These are phyloP conservation scores for Trachelus stipa DNA, from an alignment of 2,888 invertebrate genomes.

Conservation along the genomic window DNA sequence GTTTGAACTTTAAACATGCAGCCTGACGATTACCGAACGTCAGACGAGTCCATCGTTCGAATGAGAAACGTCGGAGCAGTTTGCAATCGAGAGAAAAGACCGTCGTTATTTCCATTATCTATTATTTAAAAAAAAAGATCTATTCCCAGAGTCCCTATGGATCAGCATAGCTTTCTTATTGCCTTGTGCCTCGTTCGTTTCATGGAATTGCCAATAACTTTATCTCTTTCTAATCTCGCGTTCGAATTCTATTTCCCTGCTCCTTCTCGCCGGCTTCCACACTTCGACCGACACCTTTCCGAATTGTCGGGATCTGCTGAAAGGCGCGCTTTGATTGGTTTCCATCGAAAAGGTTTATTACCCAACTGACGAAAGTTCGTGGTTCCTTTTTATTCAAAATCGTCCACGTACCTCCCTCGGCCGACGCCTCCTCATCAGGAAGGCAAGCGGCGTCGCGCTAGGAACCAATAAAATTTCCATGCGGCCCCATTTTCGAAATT, in stretches of 20 bases:
- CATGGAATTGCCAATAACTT: neutral
- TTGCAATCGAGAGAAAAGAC: too few relatives aligned
- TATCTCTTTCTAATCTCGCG: neutral
- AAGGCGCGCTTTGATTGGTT: neutral
- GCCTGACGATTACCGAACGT: neutral
- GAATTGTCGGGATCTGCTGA: neutral
- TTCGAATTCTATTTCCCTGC: neutral
- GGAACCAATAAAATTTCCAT: conserved; percentile 6
- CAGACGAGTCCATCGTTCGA: neutral
- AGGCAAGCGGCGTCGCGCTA: conserved; percentile 6
- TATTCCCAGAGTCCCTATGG: neutral
- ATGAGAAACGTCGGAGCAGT: neutral
- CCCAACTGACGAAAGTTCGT: neutral
- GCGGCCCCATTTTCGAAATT: neutral
- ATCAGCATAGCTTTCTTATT: neutral
- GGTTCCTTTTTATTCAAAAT: neutral
- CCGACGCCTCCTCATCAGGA: neutral
- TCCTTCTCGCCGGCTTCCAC: neutral
- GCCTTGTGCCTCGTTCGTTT: neutral
- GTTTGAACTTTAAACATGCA: too few relatives aligned
- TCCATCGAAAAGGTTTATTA: neutral
- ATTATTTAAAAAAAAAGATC: neutral
- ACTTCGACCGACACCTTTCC: neutral
- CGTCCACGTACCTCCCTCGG: neutral
- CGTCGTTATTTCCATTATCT: neutral